Evolutionary conservation across 1,140 invertebrate genomes (phyloP).

Genomic region (Cyrtorhinus lividipennis): DNA sequence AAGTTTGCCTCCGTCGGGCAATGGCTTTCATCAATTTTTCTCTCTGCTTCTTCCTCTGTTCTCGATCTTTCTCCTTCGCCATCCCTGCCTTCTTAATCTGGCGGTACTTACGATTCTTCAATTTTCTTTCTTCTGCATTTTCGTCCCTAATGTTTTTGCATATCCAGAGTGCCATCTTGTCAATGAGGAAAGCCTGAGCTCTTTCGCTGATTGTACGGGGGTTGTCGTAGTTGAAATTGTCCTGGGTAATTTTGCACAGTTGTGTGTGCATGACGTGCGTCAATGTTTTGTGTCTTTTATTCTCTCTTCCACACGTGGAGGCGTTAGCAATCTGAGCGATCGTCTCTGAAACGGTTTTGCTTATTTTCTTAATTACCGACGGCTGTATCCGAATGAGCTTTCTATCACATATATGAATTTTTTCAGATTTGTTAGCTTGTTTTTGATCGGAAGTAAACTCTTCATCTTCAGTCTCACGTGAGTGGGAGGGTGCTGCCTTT

Average conservation of each 20-base stretch:
- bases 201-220: not conserved
- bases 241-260: not conserved
- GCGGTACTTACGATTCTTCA: no score
- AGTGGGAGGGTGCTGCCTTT: not conserved
- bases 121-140: no score
- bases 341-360: not conserved
- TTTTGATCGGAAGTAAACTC: no score
- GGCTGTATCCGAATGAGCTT: not conserved
- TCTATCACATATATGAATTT: not conserved
- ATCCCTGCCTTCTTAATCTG: no score
- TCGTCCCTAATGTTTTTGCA: not conserved
- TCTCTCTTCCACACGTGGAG: not conserved
- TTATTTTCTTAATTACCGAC: not conserved
- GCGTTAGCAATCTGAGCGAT: not conserved
- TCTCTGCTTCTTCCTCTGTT: no score
- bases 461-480: not conserved
- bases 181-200: not conserved
- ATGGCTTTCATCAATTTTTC: no score
- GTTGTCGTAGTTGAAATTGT: not conserved
- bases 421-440: no score
- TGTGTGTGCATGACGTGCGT: not conserved
- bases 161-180: not conserved
- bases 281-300: not conserved
- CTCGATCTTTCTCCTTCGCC: no score
- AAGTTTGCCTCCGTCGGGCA: no score